Conservation (phyloP, 2,888 invertebrate genomes). For the Sesia apiformis region DNA sequence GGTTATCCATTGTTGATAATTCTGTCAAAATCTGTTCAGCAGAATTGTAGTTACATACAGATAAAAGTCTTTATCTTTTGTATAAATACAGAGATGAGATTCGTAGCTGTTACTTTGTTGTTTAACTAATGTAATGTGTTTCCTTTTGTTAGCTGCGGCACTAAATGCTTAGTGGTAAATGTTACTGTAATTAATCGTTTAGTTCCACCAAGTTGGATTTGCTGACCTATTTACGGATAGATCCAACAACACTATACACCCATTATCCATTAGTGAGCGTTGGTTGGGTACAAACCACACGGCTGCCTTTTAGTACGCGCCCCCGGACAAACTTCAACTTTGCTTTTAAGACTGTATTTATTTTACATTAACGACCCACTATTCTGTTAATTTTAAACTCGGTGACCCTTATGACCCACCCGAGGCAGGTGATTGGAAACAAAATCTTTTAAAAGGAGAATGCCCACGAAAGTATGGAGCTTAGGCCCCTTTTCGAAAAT, state of each 20-base stretch:
- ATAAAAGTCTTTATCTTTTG: too few species aligned
- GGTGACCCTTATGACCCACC: too few species aligned
- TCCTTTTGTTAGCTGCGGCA: background rate
- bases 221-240: background rate
- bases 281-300: slow-evolving; percentile 8
- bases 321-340: slow-evolving; percentile 24
- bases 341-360: slow-evolving; percentile 36
- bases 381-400: slow-evolving; percentile 24
- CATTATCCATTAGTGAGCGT: slow-evolving; percentile 12
- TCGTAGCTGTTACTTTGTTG: too few species aligned
- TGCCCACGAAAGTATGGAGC: too few species aligned
- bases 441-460: too few species aligned
- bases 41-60: too few species aligned
- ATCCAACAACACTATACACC: slow-evolving; percentile 4
- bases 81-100: too few species aligned
- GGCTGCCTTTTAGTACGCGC: slow-evolving; percentile 14
- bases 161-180: background rate
- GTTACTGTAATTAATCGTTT: background rate
- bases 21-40: too few species aligned
- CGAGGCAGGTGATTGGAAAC: too few species aligned
- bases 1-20: too few species aligned
- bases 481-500: too few species aligned
- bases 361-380: slow-evolving; percentile 24
- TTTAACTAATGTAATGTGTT: too few species aligned
- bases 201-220: background rate